Percentiles rank a stretch among this genome's conserved stretches.
These are phyloP conservation scores for Ophioderma brevispina DNA, from an alignment of 35 echinoderm and acorn worm species.

Conservation along the genomic window DNA sequence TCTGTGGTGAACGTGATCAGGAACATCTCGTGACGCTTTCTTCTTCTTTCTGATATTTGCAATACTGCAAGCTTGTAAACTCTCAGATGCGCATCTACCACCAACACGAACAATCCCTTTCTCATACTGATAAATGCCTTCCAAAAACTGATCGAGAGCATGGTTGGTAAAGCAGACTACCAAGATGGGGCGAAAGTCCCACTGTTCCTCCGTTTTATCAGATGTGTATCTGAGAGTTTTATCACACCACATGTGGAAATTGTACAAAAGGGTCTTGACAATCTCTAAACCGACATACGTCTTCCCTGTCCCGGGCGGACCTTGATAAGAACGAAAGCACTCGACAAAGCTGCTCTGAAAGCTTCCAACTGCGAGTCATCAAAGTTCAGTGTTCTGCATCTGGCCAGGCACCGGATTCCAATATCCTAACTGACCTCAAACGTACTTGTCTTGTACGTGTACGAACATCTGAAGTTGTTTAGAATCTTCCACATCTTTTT, in stretches of 20 bases:
- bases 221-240: background rate
- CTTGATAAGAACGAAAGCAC: constrained; percentile 81
- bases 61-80: constrained; percentile 24
- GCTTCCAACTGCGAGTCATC: constrained; percentile 40
- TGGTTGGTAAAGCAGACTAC: constrained; percentile 93
- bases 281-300: constrained; percentile 88
- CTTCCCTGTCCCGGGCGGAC: constrained; percentile 96
- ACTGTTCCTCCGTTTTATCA: background rate
- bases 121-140: constrained; percentile 70
- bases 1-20: background rate
- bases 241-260: constrained; percentile 7
- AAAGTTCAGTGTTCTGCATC: constrained; percentile 3
- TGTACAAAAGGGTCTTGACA: constrained; percentile 60
- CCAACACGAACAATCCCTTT: constrained; percentile 77
- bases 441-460: too few relatives aligned
- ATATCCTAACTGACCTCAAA: background rate
- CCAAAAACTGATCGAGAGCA: constrained; percentile 95
- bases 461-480: too few relatives aligned
- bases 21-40: background rate
- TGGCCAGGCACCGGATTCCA: constrained; percentile 47
- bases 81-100: constrained; percentile 75
- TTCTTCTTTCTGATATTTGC: background rate
- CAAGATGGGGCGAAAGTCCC: constrained; percentile 60
- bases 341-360: constrained; percentile 58
- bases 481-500: background rate